Evolutionary conservation across 2,797 vertebrate species (phyloP), one percentile per base, ranked within the genome.

Genomic region (Fistularia commersonii): DNA sequence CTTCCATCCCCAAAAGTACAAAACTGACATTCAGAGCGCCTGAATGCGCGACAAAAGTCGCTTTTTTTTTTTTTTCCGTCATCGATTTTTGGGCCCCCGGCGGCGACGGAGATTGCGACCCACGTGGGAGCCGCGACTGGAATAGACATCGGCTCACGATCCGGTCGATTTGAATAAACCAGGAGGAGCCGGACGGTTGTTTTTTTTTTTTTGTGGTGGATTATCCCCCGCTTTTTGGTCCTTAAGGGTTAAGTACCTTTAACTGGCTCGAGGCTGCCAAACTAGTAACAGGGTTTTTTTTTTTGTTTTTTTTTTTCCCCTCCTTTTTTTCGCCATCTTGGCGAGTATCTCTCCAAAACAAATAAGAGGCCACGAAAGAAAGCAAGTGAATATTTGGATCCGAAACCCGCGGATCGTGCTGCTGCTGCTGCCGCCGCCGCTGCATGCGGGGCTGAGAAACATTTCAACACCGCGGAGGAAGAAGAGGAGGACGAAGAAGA

Each of bases 341-440:
- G 87, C 84, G 80, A 74, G 51, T 42, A 40, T 46, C 39, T 52
- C 48, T 13, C 38, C 54, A 77, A 87, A 86, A 82, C 79, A 88
- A 88, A 88, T 86, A 85, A 51, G 60, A 57, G n/a, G n/a, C n/a
- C 40, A 76, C 79, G 64, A 82, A 70, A 69, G 60, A 75, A 64
- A 51, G 40, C 61, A 63, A 72, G 67, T 72, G 61, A 70, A 66
- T 54, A 58, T 61, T 62, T 60, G 73, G 76, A 83, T 87, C 72
- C 69, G 80, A 80, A 75, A n/a, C n/a, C n/a, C n/a, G n/a, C n/a
- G n/a, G n/a, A n/a, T n/a, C n/a, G n/a, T n/a, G n/a, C n/a, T n/a
- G n/a, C n/a, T n/a, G n/a, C n/a, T n/a, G n/a, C n/a, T n/a, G n/a
- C n/a, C n/a, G n/a, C n/a, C n/a, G n/a, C n/a, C n/a, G n/a, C n/a